Percentiles rank a stretch among this genome's conserved stretches.
Evolutionary conservation across 2,888 invertebrate genomes (phyloP).

Genomic region (Hyposoter didymator): DNA sequence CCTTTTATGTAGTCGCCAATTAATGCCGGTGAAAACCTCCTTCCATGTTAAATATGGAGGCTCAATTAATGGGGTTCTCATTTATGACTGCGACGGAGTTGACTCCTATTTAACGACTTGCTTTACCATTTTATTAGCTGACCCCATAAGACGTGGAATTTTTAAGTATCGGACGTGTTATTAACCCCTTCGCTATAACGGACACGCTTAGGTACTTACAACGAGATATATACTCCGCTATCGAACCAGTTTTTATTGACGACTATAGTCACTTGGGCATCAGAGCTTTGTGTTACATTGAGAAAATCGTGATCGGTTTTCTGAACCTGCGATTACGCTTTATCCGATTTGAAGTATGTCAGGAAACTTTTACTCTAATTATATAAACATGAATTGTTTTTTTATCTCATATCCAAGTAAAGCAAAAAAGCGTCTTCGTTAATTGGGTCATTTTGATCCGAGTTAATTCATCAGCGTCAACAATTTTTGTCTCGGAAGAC

Average conservation of each 20-base stretch:
- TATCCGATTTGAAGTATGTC: not conserved
- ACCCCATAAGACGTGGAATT: not conserved
- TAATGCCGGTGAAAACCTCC: not conserved
- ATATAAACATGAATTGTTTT: not conserved
- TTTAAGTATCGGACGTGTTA: slow-evolving; percentile 17
- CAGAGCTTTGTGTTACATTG: not conserved
- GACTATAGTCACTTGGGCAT: not conserved
- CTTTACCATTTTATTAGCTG: slow-evolving; percentile 17
- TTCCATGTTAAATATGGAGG: not conserved
- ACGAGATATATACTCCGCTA: not conserved
- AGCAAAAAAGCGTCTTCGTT: not conserved
- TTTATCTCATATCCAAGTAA: too few relatives aligned
- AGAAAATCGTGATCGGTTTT: not conserved
- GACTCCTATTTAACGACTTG: slow-evolving; percentile 18
- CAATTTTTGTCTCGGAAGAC: not conserved
- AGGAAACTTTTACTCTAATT: not conserved
- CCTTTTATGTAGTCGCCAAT: slow-evolving; percentile 1
- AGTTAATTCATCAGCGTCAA: not conserved
- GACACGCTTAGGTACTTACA: not conserved
- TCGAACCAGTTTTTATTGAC: not conserved
- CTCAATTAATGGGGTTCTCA: slow-evolving; percentile 5
- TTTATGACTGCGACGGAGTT: slow-evolving; percentile 4
- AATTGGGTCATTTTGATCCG: not conserved
- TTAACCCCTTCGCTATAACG: slow-evolving; percentile 5
- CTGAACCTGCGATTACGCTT: not conserved